Evolutionary conservation across 2,797 vertebrate species (phyloP), one percentile per base, ranked within the genome.

Genomic region (Alectoris magna): DNA sequence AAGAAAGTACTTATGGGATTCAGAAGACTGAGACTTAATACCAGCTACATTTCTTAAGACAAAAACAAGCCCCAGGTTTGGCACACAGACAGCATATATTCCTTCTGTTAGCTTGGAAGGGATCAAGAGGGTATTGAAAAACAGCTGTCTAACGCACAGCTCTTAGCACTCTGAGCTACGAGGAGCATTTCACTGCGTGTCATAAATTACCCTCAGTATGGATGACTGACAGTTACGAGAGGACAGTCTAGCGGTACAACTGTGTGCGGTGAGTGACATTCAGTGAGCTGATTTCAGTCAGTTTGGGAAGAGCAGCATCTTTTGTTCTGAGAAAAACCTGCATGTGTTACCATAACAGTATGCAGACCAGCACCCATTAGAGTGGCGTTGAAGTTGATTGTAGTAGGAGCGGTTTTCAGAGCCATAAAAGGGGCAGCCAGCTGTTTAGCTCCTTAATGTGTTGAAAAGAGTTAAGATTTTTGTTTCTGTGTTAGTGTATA

Each of bases 301-400:
- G 79, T 92, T 84, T 93, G 59, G 67, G 60, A 91, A 93, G 90
- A 11, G 31, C 53, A 84, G 21, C 19, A 34, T 86, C n/a, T 89
- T 95, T 90, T 93, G 66, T 94, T 95, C 82, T 43, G 62, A 90
- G 55, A 74, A 88, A 51, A 79, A 81, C 7, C 36, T 46, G 73
- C 39, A 11, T 70, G 46, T 84, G 67, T 84, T 91, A 59, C 70
- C 56, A 76, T 75, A 88, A 55, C 22, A 31, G 93, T 87, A 87
- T 85, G 84, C 78, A 94, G 75, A 80, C 91, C 72, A 73, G 58
- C 60, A 70, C 24, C 67, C 56, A 59, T 64, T 64, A 43, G 86
- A 76, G 72, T 15, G 88, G 60, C 46, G 39, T 72, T 90, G 48
- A 36, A 80, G 27, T 21, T 84, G 69, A 68, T 92, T 92, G 83